A percentile compares a stretch with the other conserved stretches of the same genome.
Evolutionary conservation across 35 echinoderm and acorn worm genomes (phyloP).

Genomic region (Patiria miniata): DNA sequence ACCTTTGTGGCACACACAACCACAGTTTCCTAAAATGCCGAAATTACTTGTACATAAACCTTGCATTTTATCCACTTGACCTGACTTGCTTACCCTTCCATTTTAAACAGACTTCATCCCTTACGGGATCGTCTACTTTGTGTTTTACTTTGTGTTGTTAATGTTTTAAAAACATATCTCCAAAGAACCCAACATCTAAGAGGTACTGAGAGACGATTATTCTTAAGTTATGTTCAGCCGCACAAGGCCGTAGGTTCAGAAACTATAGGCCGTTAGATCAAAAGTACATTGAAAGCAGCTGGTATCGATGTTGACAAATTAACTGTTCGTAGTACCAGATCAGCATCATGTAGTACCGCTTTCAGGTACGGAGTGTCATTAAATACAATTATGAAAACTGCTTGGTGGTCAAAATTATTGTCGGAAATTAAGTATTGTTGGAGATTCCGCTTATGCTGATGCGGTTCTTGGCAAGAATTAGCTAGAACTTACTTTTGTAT

Average conservation of each 20-base stretch:
- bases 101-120: background rate
- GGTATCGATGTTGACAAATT: too few species aligned
- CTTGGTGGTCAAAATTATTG: background rate
- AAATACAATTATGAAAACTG: background rate
- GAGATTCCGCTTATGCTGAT: background rate
- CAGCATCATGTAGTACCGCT: too few species aligned
- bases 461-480: background rate
- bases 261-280: too few species aligned
- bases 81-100: background rate
- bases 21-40: conserved; percentile 29
- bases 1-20: conserved; percentile 30
- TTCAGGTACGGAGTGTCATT: background rate
- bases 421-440: too few species aligned
- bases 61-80: background rate
- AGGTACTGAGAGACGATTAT: too few species aligned
- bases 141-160: background rate
- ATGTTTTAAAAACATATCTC: background rate
- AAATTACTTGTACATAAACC: background rate
- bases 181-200: too few species aligned
- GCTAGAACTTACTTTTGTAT: background rate
- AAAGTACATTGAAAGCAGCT: too few species aligned
- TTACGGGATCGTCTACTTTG: background rate
- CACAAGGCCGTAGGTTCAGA: too few species aligned
- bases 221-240: too few species aligned
- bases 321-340: too few species aligned